phyloP scores from a whole-genome alignment of 2,113 vertebrate species.

The Silurus asotus region DNA sequence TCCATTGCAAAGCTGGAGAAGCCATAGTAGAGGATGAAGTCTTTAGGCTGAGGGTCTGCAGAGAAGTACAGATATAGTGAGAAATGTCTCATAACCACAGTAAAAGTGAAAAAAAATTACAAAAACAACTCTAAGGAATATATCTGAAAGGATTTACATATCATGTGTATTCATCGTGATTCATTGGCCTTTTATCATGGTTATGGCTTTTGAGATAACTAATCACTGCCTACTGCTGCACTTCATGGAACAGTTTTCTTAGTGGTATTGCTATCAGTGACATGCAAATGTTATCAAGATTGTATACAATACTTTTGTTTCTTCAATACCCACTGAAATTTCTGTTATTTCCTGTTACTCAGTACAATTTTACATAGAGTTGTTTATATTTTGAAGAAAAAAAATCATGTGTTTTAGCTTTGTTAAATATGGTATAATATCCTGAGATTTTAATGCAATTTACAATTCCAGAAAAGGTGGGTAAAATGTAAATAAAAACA shows the following conservation, averaged over 20 bases:
- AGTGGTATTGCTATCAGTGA: background rate
- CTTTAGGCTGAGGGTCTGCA: slow-evolving; percentile 87
- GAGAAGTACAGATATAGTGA: slow-evolving; percentile 39
- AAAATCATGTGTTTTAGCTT: background rate
- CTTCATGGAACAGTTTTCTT: background rate
- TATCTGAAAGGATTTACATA: background rate
- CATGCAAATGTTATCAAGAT: background rate
- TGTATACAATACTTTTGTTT: background rate
- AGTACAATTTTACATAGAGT: background rate
- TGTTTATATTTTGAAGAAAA: background rate
- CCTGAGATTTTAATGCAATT: too few species aligned
- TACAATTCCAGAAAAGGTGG: too few species aligned
- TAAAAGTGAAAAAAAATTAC: background rate
- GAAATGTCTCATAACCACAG: background rate
- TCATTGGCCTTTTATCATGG: background rate
- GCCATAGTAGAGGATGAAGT: slow-evolving; percentile 88
- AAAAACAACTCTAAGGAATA: background rate
- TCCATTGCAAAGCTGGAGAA: slow-evolving; percentile 94
- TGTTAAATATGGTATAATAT: background rate
- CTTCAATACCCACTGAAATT: background rate
- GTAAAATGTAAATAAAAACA: too few species aligned
- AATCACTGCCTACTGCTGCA: background rate
- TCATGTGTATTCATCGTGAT: background rate
- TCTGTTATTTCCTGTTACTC: background rate
- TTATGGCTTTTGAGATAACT: background rate